Evolutionary conservation across 1,140 invertebrate species (phyloP).

Genomic region (Ceratina australensis): DNA sequence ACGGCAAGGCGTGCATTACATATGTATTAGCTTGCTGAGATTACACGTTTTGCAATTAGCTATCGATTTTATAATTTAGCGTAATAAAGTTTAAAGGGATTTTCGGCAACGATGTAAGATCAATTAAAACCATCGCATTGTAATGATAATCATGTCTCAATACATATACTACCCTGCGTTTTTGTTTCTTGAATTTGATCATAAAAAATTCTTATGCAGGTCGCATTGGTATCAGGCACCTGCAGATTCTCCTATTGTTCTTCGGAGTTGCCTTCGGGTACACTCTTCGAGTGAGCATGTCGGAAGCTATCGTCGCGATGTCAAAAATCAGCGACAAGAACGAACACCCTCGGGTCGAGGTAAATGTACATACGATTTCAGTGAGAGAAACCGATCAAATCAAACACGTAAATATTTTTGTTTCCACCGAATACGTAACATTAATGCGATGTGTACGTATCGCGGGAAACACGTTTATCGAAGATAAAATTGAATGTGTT

Average conservation of each 20-base stretch:
- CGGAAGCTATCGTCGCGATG: conserved; percentile 87
- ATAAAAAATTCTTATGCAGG: conserved; percentile 46
- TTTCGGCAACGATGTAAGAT: no score
- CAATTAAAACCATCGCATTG: no score
- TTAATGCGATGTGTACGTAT: no score
- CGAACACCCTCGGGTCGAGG: conserved; percentile 55
- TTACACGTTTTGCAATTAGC: neutral
- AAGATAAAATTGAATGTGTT: no score
- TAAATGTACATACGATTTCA: conserved; percentile 32
- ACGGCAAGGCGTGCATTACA: neutral
- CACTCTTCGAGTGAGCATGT: conserved; percentile 84
- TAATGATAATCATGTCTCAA: neutral
- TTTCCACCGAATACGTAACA: no score
- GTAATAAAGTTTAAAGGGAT: no score
- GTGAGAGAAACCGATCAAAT: neutral
- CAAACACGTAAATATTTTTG: no score
- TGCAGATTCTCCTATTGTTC: conserved; percentile 83
- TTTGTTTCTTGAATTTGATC: no score
- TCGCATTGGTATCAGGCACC: conserved; percentile 82
- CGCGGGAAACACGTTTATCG: no score
- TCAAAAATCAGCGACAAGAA: conserved; percentile 42
- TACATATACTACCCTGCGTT: neutral
- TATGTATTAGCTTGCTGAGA: neutral
- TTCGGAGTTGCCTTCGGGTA: conserved; percentile 82
- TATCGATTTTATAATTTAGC: neutral